Base-by-base conservation (phyloP, 2,113 vertebrate genomes). In the Anhinga rufa region DNA sequence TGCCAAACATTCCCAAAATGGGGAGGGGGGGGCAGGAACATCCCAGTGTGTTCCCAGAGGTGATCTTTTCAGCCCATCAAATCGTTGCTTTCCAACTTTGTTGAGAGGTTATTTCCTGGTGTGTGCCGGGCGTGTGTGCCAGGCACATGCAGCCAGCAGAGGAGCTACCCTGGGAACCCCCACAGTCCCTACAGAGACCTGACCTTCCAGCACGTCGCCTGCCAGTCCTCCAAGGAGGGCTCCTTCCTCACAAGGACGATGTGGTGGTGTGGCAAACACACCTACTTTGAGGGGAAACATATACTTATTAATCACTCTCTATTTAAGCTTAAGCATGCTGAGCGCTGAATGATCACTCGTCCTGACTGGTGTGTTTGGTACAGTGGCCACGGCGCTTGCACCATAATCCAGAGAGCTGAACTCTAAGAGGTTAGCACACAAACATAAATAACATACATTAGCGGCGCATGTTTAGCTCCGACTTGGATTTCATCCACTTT, bases 401-500 rank as follows among this genome's bases (percentile, higher is more conserved):
- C 60, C 92, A 4, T 28, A 78, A 92, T 82, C 32, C 21, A 7
- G 49, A 85, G 92, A 71, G 93, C 16, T 62, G 86, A 94, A 12
- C 85, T 83, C 82, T 7, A 31, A 93, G 88, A 68, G 85, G 48
- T 68, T 65, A 94, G 87, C 12, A 9, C 6, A 36, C 89, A 80
- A 86, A 95, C 42, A 55, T 93, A 93, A 96, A 96, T 91, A 96
- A 97, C 85, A 92, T 68, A 92, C 93, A 93, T 95, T 92, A 96
- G 83, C 25, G 4, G 80, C 2, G 7, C 72, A 32, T 31, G 91
- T 86, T 94, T 11, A 22, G 87, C 80, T 95, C 55, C 10, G 81
- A 93, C 86, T 96, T 96, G 89, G 77, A 98, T 97, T 97, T 96
- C 96, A 85, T 95, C 95, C 88, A 95, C 96, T 97, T 97, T 96